Base-by-base conservation (phyloP, 2,113 vertebrate genomes). In the Coracopsis vasa region DNA sequence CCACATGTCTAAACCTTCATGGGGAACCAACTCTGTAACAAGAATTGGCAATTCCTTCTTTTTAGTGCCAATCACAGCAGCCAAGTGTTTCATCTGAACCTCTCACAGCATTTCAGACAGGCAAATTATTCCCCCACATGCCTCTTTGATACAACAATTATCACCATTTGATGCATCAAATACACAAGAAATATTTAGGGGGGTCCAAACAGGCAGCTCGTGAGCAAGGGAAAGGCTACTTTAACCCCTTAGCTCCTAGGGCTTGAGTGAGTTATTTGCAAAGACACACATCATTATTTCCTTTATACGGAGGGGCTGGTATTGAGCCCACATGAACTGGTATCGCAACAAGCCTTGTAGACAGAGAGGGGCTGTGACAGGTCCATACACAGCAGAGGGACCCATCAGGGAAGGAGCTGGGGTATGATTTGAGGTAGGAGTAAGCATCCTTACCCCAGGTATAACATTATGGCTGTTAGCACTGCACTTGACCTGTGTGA, bases 61-160 rank as follows among this genome's bases (percentile, higher is more conserved):
- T 96, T 37, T 88, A 95, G 92, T 93, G 94, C 87, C 94, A 93
- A 88, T 90, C 93, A 96, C 50, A 17, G 67, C 79, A 80, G 67
- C 87, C 0, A 0, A 66, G 66, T 1, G 25, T 94, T 95, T 94
- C 66, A 91, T 93, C 66, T 93, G 79, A 51, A 66, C 90, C 66
- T 64, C 92, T 96, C 80, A 2, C 88, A 92, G 92, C 10, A 23
- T 82, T 96, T 92, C 88, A 95, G 86, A 96, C 83, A 90, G 86
- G 84, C 82, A 90, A 93, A 88, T 96, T 83, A 86, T 91, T 94
- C 64, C 60, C 74, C 35, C 64, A 45, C 2, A 9, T 39, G 64
- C 45, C 80, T 72, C 64, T 95, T 86, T 96, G 90, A 81, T 94
- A 78, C 79, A 93, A 90, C 80, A 96, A 95, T 96, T 96, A 96